Evolutionary conservation across 2,797 vertebrate genomes (phyloP).

Genomic region (Artibeus jamaicensis): DNA sequence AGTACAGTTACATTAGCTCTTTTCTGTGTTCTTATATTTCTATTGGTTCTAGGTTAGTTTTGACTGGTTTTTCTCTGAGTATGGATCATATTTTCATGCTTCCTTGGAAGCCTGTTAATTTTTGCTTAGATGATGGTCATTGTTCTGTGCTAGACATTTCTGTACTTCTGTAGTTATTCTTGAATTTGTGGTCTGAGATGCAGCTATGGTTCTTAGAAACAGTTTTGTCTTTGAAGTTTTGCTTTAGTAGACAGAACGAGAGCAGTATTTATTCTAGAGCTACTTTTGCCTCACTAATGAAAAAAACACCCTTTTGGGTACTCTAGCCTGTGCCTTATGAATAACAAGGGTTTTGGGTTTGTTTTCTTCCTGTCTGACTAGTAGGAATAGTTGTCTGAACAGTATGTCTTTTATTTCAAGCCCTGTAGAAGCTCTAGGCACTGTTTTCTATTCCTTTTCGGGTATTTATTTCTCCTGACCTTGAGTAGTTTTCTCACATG

Average conservation of each 20-base stretch:
- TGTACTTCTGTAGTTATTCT: background rate
- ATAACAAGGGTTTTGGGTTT: background rate
- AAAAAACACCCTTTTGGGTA: background rate
- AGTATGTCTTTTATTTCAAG: background rate
- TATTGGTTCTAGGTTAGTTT: background rate
- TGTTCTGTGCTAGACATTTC: background rate
- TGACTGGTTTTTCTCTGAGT: background rate
- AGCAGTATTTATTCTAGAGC: background rate
- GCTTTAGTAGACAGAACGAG: background rate
- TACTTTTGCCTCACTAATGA: background rate
- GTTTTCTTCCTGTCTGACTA: background rate
- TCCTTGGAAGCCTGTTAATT: background rate
- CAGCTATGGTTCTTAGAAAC: background rate
- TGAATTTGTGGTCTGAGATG: background rate
- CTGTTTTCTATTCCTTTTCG: background rate
- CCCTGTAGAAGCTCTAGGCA: background rate
- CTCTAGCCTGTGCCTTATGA: background rate
- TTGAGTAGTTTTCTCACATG: background rate
- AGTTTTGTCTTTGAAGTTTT: background rate
- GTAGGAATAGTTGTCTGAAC: background rate
- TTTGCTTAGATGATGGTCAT: background rate
- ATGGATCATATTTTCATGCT: background rate
- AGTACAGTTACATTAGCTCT: background rate
- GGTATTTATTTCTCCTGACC: background rate
- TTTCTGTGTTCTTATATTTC: background rate